These are phyloP conservation scores for Oligia latruncula DNA, from an alignment of 2,888 invertebrate species.

Conservation along the genomic window DNA sequence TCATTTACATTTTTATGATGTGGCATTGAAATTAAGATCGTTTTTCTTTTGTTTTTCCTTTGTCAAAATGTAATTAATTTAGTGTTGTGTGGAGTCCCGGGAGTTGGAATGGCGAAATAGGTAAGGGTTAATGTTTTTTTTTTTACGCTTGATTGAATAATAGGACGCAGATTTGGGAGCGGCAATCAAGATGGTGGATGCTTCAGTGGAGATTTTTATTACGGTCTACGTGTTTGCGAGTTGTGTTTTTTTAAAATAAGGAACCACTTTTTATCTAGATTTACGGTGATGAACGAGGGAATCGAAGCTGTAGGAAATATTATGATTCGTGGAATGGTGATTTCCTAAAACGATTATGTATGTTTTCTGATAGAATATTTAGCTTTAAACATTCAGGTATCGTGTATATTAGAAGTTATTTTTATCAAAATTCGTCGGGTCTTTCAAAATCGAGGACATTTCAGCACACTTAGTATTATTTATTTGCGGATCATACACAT, in stretches of 20 bases:
- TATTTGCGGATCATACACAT: background rate
- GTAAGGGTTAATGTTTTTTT: background rate
- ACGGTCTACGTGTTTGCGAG: background rate
- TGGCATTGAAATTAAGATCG: background rate
- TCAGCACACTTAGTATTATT: too few species aligned
- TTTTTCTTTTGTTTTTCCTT: background rate
- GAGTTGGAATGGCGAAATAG: background rate
- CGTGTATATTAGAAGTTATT: background rate
- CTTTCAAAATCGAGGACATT: background rate
- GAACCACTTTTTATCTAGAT: background rate
- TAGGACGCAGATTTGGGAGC: background rate
- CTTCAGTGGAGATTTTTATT: background rate
- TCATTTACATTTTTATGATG: background rate
- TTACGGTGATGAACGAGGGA: background rate
- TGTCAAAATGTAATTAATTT: background rate
- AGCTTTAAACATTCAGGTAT: background rate
- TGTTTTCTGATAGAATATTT: background rate
- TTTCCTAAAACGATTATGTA: background rate
- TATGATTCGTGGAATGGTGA: background rate
- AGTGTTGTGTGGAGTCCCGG: background rate
- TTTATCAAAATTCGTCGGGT: background rate
- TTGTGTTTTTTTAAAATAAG: background rate
- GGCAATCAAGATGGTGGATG: slow-evolving; percentile 28
- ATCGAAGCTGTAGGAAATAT: background rate
- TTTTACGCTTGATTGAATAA: background rate